A percentile compares a stretch with the other conserved stretches of the same genome.
phyloP scores from a whole-genome alignment of 2,888 invertebrate genomes.

The Sipunculus nudus region DNA sequence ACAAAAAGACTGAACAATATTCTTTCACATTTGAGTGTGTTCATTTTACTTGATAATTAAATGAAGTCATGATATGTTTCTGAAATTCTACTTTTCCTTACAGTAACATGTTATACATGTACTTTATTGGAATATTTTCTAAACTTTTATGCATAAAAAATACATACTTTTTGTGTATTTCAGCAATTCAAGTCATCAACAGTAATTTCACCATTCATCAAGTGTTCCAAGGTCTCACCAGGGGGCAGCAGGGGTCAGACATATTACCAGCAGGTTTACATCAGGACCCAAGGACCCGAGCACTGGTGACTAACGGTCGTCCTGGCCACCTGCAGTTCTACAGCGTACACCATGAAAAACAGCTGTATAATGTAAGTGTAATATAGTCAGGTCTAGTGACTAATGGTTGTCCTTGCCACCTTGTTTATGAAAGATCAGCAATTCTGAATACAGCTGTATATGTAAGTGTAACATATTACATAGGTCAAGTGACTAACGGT shows the following conservation, averaged over 20 bases:
- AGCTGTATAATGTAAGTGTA: slow-evolving; percentile 77
- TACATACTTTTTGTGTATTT: too few species aligned
- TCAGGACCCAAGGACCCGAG: slow-evolving; percentile 74
- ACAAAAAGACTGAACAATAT: too few species aligned
- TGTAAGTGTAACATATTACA: too few species aligned
- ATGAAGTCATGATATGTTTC: too few species aligned
- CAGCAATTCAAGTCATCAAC: slow-evolving; percentile 67
- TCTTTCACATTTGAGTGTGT: too few species aligned
- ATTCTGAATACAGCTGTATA: too few species aligned
- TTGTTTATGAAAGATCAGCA: neutral
- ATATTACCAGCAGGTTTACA: slow-evolving; percentile 64
- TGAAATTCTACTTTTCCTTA: too few species aligned
- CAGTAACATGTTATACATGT: too few species aligned
- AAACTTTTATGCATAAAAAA: too few species aligned
- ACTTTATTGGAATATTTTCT: too few species aligned
- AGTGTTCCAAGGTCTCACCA: slow-evolving; percentile 76
- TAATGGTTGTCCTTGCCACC: neutral
- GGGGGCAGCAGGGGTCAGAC: slow-evolving; percentile 69
- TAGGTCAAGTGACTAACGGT: slow-evolving; percentile 80
- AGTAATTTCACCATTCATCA: slow-evolving; percentile 69
- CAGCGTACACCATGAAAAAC: slow-evolving; percentile 71
- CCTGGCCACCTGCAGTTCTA: slow-evolving; percentile 81
- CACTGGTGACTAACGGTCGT: slow-evolving; percentile 78
- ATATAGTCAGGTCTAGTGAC: neutral
- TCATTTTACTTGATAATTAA: too few species aligned